Evolutionary conservation across 2,888 invertebrate species (phyloP).

Genomic region (Andrena minutula): DNA sequence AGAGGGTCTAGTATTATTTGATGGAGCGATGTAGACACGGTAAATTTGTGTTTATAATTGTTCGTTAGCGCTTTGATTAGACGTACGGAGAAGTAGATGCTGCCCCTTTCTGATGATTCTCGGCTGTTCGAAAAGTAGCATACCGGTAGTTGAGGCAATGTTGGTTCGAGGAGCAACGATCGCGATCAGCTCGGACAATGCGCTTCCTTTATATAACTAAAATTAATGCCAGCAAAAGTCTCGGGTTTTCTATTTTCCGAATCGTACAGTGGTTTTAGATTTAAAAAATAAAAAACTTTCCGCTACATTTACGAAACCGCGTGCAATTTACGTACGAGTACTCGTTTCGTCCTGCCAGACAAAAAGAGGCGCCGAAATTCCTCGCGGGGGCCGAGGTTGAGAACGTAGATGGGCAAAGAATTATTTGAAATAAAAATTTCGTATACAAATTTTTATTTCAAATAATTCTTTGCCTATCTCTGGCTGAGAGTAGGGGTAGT

Average conservation of each 20-base stretch:
- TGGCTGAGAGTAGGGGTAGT: not conserved
- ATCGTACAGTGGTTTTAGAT: not conserved
- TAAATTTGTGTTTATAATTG: not conserved
- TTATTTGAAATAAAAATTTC: too few relatives aligned
- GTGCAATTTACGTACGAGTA: not conserved
- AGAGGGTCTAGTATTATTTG: not conserved
- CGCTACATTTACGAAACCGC: not conserved
- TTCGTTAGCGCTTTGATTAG: not conserved
- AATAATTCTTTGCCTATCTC: too few relatives aligned
- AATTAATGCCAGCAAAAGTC: not conserved
- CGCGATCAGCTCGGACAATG: not conserved
- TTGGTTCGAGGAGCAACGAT: not conserved
- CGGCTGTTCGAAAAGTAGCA: not conserved
- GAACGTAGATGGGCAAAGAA: too few relatives aligned
- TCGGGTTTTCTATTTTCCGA: not conserved
- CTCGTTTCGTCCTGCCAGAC: not conserved
- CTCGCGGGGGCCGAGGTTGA: not conserved
- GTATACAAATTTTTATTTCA: too few relatives aligned
- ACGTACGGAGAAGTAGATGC: not conserved
- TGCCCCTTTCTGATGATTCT: not conserved
- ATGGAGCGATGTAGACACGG: not conserved
- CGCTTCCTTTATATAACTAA: slow-evolving; percentile 1
- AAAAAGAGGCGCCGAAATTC: not conserved
- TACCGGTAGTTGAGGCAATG: not conserved
- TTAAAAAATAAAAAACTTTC: not conserved